phyloP scores from a whole-genome alignment of 2,113 vertebrate genomes.

The Daphoenositta chrysoptera region DNA sequence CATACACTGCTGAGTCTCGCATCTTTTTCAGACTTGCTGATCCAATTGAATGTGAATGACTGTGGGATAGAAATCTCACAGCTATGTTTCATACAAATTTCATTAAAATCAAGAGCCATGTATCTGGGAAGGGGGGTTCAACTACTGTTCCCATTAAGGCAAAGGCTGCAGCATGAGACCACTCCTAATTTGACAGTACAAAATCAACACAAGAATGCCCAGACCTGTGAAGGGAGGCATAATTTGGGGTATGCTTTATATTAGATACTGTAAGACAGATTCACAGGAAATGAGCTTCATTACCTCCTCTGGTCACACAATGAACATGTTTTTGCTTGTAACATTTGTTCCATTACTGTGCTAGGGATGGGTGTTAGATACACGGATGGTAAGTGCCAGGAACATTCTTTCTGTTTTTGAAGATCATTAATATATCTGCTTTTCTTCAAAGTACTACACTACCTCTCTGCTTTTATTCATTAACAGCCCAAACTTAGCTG shows the following conservation, averaged over 20 bases:
- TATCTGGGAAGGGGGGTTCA: background rate
- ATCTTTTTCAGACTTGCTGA: background rate
- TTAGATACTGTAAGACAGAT: background rate
- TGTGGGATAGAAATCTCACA: background rate
- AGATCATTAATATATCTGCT: constrained; percentile 5
- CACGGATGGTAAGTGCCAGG: constrained; percentile 18
- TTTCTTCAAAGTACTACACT: constrained; percentile 8
- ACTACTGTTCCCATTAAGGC: background rate
- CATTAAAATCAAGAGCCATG: background rate
- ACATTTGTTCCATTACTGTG: constrained; percentile 27
- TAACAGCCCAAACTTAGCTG: background rate
- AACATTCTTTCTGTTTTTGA: constrained; percentile 50
- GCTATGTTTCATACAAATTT: background rate
- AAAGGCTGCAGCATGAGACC: background rate
- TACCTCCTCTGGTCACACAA: constrained; percentile 36
- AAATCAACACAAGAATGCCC: background rate
- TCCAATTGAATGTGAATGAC: background rate
- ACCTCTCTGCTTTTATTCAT: constrained; percentile 5
- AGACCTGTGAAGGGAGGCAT: background rate
- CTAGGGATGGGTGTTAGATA: constrained; percentile 40
- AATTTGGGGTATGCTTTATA: constrained; percentile 4
- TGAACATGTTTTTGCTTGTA: constrained; percentile 36
- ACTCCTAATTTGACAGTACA: background rate
- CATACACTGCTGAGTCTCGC: background rate
- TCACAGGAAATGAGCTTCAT: constrained; percentile 47